These are phyloP conservation scores for Dysdera silvatica DNA, from an alignment of 1,140 invertebrate genomes.

Conservation along the genomic window DNA sequence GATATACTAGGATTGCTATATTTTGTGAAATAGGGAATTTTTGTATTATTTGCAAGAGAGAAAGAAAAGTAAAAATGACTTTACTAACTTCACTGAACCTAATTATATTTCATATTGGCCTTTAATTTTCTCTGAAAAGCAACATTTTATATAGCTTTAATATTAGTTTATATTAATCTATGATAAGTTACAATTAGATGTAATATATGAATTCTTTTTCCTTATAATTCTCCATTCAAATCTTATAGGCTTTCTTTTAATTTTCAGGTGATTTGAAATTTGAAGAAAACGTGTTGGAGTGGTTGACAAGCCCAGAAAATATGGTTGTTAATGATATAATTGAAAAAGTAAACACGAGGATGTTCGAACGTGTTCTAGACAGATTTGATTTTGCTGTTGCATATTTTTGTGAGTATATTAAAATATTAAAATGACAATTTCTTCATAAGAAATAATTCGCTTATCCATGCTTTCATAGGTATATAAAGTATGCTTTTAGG, in stretches of 20 bases:
- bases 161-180: too few species aligned
- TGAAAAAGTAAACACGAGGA: slow-evolving; percentile 44
- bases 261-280: slow-evolving; percentile 68
- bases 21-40: too few species aligned
- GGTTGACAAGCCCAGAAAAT: slow-evolving; percentile 85
- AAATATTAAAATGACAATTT: too few species aligned
- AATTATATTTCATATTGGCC: not conserved
- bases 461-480: too few species aligned
- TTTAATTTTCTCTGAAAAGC: too few species aligned
- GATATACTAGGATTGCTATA: too few species aligned
- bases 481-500: too few species aligned
- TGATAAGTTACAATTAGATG: not conserved
- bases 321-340: slow-evolving; percentile 81
- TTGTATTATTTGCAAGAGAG: too few species aligned
- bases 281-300: slow-evolving; percentile 86
- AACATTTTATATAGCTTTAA: too few species aligned
- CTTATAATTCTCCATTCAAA: not conserved
- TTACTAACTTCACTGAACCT: not conserved
- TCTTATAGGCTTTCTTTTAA: not conserved
- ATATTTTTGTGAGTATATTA: slow-evolving; percentile 77
- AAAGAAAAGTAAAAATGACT: too few species aligned
- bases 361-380: slow-evolving; percentile 42
- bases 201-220: slow-evolving; percentile 3
- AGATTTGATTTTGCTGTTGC: slow-evolving; percentile 55
- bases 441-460: too few species aligned